Evolutionary conservation across 2,888 invertebrate species (phyloP), one percentile per base, ranked within the genome.

Genomic region (Brachyopa scutellaris): DNA sequence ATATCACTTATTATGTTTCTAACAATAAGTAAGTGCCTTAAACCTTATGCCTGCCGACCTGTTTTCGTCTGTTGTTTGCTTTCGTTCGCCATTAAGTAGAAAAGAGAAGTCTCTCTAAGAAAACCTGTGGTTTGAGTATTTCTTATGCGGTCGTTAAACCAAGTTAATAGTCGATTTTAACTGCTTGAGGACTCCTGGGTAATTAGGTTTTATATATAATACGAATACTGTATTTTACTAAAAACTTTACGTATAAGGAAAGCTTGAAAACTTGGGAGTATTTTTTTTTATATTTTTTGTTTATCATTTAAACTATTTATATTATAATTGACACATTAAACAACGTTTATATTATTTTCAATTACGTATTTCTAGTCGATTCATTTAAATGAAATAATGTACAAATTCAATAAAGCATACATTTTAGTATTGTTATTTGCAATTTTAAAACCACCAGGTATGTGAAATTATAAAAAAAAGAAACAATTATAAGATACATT

Each of bases 251-350:
- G 13, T 64, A 64, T 38, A 49, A 42, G 45, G n/a, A 64, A 13
- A 38, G 21, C 15, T 9, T 17, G 40, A 40, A 62, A 64, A 73
- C 64, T 73, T 47, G 64, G 21, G 29, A 69, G 45, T 45, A 33
- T 72, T 49, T 1, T 17, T 36, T 38, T 19, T 53, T 8, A 42
- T 57, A n/a, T n/a, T 2, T 59, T 51, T 42, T n/a, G 15, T 42
- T 49, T 40, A 64, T 78, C 33, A 29, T 59, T 78, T 40, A 45
- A 61, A 45, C 36, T 69, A 79, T 67, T 72, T 53, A 13, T 13
- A 21, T 53, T 61, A 69, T 74, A 80, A 80, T 80, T 80, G 80
- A 80, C 80, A 80, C 80, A 74, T 70, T 74, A 70, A 80, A 80
- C 69, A 80, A 76, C 69, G 62, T 69, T 80, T 53, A 69, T 62